phyloP scores from a whole-genome alignment of 2,888 invertebrate species.

The Dasysyrphus tricinctus region DNA sequence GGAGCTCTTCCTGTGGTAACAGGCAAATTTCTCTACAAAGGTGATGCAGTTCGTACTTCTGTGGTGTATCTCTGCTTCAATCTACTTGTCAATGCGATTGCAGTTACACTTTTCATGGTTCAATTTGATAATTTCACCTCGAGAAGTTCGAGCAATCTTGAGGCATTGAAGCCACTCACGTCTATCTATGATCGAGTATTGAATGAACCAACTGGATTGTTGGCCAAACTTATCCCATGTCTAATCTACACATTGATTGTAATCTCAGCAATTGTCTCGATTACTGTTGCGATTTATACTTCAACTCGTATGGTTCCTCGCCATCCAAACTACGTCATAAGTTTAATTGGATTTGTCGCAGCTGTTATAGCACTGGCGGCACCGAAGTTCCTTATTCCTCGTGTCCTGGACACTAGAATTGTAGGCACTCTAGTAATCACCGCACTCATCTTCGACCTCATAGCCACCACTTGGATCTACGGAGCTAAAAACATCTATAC shows the following conservation, averaged over 20 bases:
- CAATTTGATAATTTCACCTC: conserved; percentile 81
- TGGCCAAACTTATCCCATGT: conserved; percentile 80
- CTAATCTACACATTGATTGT: conserved; percentile 80
- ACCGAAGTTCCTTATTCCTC: conserved; percentile 81
- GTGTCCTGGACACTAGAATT: conserved; percentile 81
- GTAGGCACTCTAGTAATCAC: conserved; percentile 82
- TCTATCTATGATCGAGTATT: conserved; percentile 82
- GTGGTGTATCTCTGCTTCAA: conserved; percentile 83
- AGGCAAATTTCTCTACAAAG: conserved; percentile 83
- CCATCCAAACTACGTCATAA: conserved; percentile 82
- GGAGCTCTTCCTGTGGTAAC: conserved; percentile 83
- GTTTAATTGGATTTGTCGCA: conserved; percentile 81
- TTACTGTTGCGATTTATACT: conserved; percentile 82
- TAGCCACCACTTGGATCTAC: conserved; percentile 83
- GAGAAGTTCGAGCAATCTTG: conserved; percentile 77
- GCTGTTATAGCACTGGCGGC: conserved; percentile 81
- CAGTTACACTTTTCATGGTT: conserved; percentile 83
- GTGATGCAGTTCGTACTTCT: conserved; percentile 83
- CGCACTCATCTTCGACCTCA: conserved; percentile 82
- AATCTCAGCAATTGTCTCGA: conserved; percentile 81
- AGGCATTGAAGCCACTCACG: conserved; percentile 82
- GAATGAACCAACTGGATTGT: conserved; percentile 77
- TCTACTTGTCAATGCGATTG: conserved; percentile 82
- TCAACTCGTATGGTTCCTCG: conserved; percentile 82
- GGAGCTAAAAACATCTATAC: conserved; percentile 83